These are phyloP conservation scores for Perccottus glenii DNA, from an alignment of 2,113 vertebrate species.

Conservation along the genomic window DNA sequence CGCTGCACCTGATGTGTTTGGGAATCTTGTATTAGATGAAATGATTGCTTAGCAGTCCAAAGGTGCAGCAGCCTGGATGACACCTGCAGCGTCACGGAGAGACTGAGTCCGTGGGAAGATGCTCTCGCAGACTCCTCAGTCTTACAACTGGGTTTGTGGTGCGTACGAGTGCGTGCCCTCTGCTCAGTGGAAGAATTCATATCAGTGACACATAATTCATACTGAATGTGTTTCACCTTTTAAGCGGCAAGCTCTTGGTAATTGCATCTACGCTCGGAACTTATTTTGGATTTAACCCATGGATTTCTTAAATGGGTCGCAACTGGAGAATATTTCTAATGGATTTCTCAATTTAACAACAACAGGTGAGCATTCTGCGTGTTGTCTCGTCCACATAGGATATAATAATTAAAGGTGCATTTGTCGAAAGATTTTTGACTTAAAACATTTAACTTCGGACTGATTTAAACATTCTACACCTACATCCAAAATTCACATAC, in stretches of 20 bases:
- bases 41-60: too few species aligned
- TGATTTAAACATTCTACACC: too few species aligned
- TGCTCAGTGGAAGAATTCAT: not conserved
- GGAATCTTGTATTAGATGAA: too few species aligned
- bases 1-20: too few species aligned
- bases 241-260: not conserved
- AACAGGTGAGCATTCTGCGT: conserved; percentile 33
- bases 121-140: conserved; percentile 1
- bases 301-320: conserved; percentile 60
- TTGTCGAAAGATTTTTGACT: not conserved
- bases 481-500: too few species aligned
- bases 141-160: not conserved
- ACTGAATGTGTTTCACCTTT: not conserved
- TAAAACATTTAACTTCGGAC: too few species aligned
- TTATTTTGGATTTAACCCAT: conserved; percentile 43
- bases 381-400: not conserved
- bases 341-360: conserved; percentile 36
- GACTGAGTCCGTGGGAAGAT: not conserved
- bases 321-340: conserved; percentile 31
- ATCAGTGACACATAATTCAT: not conserved
- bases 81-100: conserved; percentile 4
- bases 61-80: not conserved
- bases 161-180: not conserved
- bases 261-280: not conserved
- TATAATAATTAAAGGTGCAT: too few species aligned